A percentile compares a stretch with the other conserved stretches of the same genome.
Conservation (phyloP, 2,113 vertebrate genomes). For the Grus americana region DNA sequence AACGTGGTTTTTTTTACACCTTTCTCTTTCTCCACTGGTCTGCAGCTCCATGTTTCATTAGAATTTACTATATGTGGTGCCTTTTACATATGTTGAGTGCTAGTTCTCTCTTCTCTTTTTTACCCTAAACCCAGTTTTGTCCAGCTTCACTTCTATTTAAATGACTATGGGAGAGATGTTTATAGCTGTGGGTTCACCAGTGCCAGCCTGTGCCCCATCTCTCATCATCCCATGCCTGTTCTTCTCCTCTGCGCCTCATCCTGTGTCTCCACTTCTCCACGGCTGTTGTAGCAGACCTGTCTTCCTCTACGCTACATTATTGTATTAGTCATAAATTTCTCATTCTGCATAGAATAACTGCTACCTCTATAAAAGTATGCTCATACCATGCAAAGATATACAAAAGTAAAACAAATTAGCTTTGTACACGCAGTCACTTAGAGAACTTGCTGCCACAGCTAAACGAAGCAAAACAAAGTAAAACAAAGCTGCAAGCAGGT, state of each 20-base stretch:
- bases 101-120: not conserved
- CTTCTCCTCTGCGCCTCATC: not conserved
- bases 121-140: not conserved
- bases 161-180: not conserved
- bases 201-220: not conserved
- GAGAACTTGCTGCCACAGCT: not conserved
- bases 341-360: not conserved
- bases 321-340: not conserved
- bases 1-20: not conserved
- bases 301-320: not conserved
- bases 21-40: not conserved
- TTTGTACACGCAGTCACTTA: rapidly evolving
- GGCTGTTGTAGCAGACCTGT: not conserved
- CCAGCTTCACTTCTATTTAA: not conserved
- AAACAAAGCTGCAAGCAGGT: not conserved
- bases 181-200: not conserved
- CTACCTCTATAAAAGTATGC: not conserved
- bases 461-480: not conserved
- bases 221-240: not conserved
- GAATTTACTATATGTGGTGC: not conserved
- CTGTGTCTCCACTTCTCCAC: not conserved
- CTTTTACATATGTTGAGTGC: not conserved
- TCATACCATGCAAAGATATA: not conserved
- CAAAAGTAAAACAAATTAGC: not conserved
- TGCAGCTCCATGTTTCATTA: not conserved